These are phyloP conservation scores for Agrilus mali DNA, from an alignment of 2,888 invertebrate genomes.

Conservation along the genomic window DNA sequence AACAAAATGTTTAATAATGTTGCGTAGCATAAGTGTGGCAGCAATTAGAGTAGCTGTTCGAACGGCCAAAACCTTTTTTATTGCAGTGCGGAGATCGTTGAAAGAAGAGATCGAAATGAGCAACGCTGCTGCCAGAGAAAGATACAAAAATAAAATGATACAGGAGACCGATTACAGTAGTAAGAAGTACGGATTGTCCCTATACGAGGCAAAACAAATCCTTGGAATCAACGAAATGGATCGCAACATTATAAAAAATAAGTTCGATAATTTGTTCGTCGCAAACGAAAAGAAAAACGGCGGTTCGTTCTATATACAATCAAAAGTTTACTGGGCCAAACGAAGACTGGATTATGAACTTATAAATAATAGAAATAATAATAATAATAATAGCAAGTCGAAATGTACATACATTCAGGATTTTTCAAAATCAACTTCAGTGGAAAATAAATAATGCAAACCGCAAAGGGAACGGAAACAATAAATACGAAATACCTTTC, in stretches of 20 bases:
- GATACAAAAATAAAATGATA: conserved; percentile 11
- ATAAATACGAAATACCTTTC: too few species aligned
- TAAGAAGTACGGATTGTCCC: conserved; percentile 10
- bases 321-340: conserved; percentile 82
- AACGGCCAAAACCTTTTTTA: conserved; percentile 2
- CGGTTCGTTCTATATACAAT: conserved; percentile 91
- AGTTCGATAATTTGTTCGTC: conserved; percentile 73
- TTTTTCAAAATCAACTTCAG: too few species aligned
- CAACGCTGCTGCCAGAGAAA: conserved; percentile 56
- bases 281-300: conserved; percentile 82
- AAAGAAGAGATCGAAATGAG: conserved; percentile 70
- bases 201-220: conserved; percentile 78
- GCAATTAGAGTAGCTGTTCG: too few species aligned
- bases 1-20: too few species aligned
- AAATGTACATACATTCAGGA: too few species aligned
- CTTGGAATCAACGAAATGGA: conserved; percentile 65
- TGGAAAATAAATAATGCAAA: too few species aligned
- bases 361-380: conserved; percentile 12
- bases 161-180: background rate
- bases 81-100: conserved; percentile 42
- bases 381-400: too few species aligned
- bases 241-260: conserved; percentile 51
- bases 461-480: too few species aligned
- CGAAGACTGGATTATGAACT: conserved; percentile 69
- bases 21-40: too few species aligned